Evolutionary conservation across 30 jellyfish, hydroid and myxozoan species (phyloP).

Genomic region (Phacellophora camtschatica): DNA sequence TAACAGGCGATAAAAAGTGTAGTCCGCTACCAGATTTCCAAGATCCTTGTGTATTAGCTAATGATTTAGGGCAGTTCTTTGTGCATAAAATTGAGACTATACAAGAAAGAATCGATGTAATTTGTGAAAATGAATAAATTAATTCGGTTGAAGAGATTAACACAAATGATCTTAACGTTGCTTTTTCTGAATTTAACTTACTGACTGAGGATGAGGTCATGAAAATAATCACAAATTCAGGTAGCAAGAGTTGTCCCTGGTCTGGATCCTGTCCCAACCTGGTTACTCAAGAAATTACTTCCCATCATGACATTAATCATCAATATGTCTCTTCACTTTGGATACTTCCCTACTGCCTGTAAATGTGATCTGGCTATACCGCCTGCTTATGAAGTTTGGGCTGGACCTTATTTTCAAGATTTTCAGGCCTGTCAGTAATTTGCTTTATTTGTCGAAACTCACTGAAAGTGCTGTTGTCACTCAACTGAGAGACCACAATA

Average conservation of each 20-base stretch:
- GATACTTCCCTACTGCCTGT: conserved; percentile 43
- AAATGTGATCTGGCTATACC: conserved; percentile 20
- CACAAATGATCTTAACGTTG: neutral
- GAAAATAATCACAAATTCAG: conserved; percentile 16
- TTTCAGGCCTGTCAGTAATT: conserved; percentile 48
- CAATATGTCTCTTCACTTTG: conserved; percentile 6
- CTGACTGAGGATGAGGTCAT: conserved; percentile 48
- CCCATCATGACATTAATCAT: too few relatives aligned
- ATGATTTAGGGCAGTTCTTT: conserved; percentile 29
- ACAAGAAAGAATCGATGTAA: conserved; percentile 2
- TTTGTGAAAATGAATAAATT: neutral
- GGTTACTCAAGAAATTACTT: conserved; percentile 35
- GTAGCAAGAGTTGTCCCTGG: conserved; percentile 12
- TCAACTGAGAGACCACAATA: conserved; percentile 16
- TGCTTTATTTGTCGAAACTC: conserved; percentile 26
- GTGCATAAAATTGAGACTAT: conserved; percentile 39
- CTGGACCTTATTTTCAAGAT: conserved; percentile 22
- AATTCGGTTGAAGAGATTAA: neutral
- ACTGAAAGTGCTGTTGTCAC: conserved; percentile 49
- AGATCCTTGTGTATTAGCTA: conserved; percentile 11
- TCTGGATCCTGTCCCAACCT: conserved; percentile 41
- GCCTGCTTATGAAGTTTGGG: conserved; percentile 21
- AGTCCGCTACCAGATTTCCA: conserved; percentile 9
- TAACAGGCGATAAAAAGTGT: conserved; percentile 21
- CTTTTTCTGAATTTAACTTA: conserved; percentile 7